Conservation (phyloP, 2,888 invertebrate species). For the Lithosia quadra region DNA sequence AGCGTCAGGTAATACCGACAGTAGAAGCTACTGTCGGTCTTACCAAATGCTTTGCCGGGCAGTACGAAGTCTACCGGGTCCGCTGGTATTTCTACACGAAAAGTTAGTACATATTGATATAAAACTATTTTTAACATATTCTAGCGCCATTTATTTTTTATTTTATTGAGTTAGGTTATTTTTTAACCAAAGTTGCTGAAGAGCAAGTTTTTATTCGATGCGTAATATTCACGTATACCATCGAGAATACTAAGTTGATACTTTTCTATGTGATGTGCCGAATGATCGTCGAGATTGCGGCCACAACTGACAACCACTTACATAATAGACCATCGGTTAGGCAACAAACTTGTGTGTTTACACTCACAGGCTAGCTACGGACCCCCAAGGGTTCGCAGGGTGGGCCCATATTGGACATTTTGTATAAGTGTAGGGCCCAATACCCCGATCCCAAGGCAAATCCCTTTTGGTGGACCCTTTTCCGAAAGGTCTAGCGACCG, state of each 20-base stretch:
- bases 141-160: too few species aligned
- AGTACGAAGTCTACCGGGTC: too few species aligned
- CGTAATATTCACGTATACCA: background rate
- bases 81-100: too few species aligned
- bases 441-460: slow-evolving; percentile 83
- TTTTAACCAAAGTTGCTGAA: too few species aligned
- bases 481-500: slow-evolving; percentile 80
- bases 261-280: background rate
- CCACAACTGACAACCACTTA: slow-evolving; percentile 52
- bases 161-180: too few species aligned
- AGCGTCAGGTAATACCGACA: too few species aligned
- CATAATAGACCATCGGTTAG: slow-evolving; percentile 67
- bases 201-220: too few species aligned
- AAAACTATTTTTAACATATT: too few species aligned
- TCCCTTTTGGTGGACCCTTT: slow-evolving; percentile 85
- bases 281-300: slow-evolving; percentile 36
- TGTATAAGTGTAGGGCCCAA: slow-evolving; percentile 84
- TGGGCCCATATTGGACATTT: slow-evolving; percentile 84
- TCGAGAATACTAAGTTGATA: background rate
- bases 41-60: too few species aligned
- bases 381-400: slow-evolving; percentile 71
- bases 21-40: too few species aligned
- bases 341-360: slow-evolving; percentile 85
- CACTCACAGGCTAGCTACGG: slow-evolving; percentile 72
- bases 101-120: too few species aligned